Conservation (phyloP, 2,797 vertebrate genomes). For the Chrysocyon brachyurus region DNA sequence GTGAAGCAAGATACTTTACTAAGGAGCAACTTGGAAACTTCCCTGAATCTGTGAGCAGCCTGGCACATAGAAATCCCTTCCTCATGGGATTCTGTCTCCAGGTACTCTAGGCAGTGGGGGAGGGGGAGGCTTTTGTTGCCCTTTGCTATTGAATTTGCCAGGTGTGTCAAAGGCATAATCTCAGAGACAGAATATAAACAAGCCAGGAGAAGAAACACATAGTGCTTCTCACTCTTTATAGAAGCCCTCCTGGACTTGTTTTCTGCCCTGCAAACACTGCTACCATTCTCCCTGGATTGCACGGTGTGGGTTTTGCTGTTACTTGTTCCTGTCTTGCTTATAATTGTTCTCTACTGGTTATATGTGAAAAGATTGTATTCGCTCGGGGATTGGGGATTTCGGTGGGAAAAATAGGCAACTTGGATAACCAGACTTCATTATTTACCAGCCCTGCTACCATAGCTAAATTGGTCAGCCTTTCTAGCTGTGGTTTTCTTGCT, state of each 20-base stretch:
- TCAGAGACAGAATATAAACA: not conserved
- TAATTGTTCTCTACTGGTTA: constrained; percentile 3
- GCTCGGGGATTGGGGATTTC: not conserved
- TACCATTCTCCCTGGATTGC: no score
- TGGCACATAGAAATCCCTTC: not conserved
- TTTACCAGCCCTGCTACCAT: not conserved
- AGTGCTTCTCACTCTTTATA: not conserved
- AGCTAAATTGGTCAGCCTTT: not conserved
- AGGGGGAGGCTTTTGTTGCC: not conserved
- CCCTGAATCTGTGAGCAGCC: not conserved
- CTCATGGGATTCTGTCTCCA: fast-evolving
- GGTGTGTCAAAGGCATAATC: not conserved
- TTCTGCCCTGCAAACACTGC: not conserved
- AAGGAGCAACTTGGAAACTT: not conserved
- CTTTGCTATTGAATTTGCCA: constrained; percentile 2
- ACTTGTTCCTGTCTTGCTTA: constrained; percentile 38
- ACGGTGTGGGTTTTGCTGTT: not conserved
- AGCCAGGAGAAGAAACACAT: not conserved
- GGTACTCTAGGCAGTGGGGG: not conserved
- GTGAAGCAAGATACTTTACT: not conserved
- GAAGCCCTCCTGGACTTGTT: not conserved
- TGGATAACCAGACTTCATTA: not conserved
- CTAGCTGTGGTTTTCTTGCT: not conserved
- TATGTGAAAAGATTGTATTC: constrained; percentile 7
- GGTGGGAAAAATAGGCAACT: not conserved